These are phyloP conservation scores for Osmerus eperlanus DNA, from an alignment of 2,113 vertebrate genomes.

Conservation along the genomic window DNA sequence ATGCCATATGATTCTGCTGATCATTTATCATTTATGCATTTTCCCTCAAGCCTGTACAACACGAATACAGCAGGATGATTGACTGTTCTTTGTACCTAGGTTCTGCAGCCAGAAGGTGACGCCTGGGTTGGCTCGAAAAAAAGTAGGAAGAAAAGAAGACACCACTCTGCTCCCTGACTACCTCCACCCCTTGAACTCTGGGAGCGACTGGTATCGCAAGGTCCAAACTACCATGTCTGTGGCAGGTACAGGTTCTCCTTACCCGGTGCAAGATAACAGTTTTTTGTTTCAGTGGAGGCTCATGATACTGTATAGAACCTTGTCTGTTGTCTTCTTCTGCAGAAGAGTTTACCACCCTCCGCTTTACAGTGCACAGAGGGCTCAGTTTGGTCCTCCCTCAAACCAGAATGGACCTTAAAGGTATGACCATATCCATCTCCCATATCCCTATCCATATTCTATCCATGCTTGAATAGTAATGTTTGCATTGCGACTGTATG, in stretches of 20 bases:
- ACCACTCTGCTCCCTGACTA: background rate
- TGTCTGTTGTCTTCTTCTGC: no score
- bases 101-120: slow-evolving; percentile 17
- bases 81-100: background rate
- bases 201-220: slow-evolving; percentile 8
- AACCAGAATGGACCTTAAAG: background rate
- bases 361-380: background rate
- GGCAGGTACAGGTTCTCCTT: background rate
- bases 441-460: background rate
- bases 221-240: slow-evolving; percentile 7
- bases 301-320: background rate
- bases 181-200: background rate
- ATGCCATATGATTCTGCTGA: background rate
- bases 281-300: no score
- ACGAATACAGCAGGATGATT: background rate
- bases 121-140: background rate
- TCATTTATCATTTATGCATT: background rate
- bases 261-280: background rate
- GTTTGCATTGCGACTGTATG: background rate
- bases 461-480: background rate
- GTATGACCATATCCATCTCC: background rate
- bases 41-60: background rate
- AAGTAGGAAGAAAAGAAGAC: slow-evolving; percentile 1
- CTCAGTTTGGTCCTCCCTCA: slow-evolving; percentile 13
- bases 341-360: no score